phyloP scores from a whole-genome alignment of 2,797 vertebrate species.

The Diplodus puntazzo region DNA sequence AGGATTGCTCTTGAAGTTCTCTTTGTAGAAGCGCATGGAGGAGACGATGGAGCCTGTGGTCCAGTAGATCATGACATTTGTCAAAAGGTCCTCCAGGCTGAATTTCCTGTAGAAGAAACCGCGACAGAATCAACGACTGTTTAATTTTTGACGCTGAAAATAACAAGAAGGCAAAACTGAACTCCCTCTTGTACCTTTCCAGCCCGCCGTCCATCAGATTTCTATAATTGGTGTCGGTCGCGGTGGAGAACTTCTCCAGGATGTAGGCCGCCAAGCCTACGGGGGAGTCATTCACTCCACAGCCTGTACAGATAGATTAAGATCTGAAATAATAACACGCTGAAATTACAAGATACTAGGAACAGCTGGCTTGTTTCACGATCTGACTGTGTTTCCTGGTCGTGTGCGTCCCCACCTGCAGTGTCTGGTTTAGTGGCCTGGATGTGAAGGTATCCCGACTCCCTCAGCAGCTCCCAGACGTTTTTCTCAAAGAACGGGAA shows the following conservation, averaged over 20 bases:
- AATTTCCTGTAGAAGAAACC: conserved; percentile 84
- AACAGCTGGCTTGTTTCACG: neutral
- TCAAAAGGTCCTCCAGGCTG: conserved; percentile 90
- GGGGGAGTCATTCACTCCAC: conserved; percentile 90
- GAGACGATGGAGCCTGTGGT: conserved; percentile 88
- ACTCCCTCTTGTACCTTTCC: conserved; percentile 82
- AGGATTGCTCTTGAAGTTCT: conserved; percentile 80
- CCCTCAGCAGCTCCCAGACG: conserved; percentile 80
- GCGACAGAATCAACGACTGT: neutral
- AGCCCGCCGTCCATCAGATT: conserved; percentile 88
- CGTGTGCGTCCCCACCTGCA: conserved; percentile 80
- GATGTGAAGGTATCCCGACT: conserved; percentile 91
- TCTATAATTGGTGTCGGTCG: conserved; percentile 85
- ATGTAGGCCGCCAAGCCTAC: conserved; percentile 92
- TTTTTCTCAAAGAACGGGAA: conserved; percentile 90
- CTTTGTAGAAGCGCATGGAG: conserved; percentile 96
- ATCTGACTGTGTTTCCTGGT: neutral
- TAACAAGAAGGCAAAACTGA: neutral
- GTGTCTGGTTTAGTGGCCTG: conserved; percentile 94
- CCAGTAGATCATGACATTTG: conserved; percentile 95
- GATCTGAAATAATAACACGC: neutral
- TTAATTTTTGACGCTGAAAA: neutral
- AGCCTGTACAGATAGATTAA: conserved; percentile 79
- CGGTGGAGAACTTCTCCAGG: conserved; percentile 93
- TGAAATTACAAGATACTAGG: neutral